Conservation (phyloP, 2,113 vertebrate genomes). For the Muntiacus muntjak region DNA sequence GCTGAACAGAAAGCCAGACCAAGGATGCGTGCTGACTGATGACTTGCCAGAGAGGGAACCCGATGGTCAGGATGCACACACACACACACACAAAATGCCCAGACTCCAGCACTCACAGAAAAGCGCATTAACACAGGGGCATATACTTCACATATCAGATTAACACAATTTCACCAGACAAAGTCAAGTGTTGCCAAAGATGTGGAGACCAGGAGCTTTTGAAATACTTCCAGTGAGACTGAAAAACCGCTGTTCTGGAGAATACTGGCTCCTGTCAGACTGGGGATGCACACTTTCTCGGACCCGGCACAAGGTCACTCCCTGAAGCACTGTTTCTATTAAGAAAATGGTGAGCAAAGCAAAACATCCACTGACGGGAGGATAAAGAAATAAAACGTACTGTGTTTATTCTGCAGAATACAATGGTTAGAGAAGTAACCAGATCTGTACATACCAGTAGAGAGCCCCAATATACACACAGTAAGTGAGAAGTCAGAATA, state of each 20-base stretch:
- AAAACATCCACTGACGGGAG: not conserved
- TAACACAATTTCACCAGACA: not conserved
- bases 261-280: not conserved
- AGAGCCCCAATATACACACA: not conserved
- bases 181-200: not conserved
- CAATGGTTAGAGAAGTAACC: not conserved
- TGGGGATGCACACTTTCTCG: not conserved
- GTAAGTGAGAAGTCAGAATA: not conserved
- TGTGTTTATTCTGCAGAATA: constrained; percentile 12
- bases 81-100: no score
- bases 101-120: not conserved
- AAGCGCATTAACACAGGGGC: not conserved
- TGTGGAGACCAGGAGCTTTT: not conserved
- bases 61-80: not conserved
- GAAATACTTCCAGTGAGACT: not conserved
- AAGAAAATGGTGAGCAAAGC: not conserved
- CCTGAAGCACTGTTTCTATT: not conserved
- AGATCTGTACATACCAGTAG: not conserved
- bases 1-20: not conserved
- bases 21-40: not conserved
- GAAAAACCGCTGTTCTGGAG: not conserved
- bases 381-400: not conserved
- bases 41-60: not conserved
- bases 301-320: not conserved
- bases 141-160: not conserved